phyloP scores from a whole-genome alignment of 2,888 invertebrate species.

The Macrophya alboannulata region DNA sequence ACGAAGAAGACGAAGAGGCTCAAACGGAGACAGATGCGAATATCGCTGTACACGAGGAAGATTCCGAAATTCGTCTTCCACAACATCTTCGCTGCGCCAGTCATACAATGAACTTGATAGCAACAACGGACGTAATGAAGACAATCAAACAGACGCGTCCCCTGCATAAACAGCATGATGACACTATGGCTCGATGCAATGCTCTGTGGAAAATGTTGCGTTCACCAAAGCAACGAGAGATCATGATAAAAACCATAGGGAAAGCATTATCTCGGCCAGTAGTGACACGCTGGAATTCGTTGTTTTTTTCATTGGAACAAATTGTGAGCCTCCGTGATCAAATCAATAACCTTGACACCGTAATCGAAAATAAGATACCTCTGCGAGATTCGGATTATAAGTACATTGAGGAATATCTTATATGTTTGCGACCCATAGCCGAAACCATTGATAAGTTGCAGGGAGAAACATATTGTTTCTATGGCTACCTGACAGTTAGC shows the following conservation, averaged over 20 bases:
- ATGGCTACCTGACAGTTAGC: slow-evolving; percentile 54
- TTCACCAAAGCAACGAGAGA: slow-evolving; percentile 53
- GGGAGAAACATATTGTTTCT: slow-evolving; percentile 56
- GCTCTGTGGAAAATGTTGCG: slow-evolving; percentile 13
- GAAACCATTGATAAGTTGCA: slow-evolving; percentile 57
- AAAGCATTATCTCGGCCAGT: slow-evolving; percentile 54
- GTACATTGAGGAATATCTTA: slow-evolving; percentile 45
- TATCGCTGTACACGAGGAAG: slow-evolving; percentile 43
- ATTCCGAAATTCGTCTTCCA: slow-evolving; percentile 19
- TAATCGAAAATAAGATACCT: slow-evolving; percentile 40
- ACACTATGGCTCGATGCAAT: not conserved
- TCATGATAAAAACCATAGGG: slow-evolving; percentile 21
- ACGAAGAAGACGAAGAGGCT: slow-evolving; percentile 49
- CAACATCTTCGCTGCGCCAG: slow-evolving; percentile 50
- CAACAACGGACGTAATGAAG: slow-evolving; percentile 33
- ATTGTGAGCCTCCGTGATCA: slow-evolving; percentile 40
- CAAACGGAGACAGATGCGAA: slow-evolving; percentile 41
- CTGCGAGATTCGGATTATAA: slow-evolving; percentile 49
- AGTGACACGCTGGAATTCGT: slow-evolving; percentile 56
- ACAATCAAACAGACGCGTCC: slow-evolving; percentile 4
- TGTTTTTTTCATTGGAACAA: slow-evolving; percentile 57
- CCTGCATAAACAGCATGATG: not conserved
- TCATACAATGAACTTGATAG: slow-evolving; percentile 49
- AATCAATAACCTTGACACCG: slow-evolving; percentile 44
- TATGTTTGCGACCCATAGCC: slow-evolving; percentile 42